Base-by-base conservation (phyloP, 2,113 vertebrate species). In the Gymnarchus niloticus region DNA sequence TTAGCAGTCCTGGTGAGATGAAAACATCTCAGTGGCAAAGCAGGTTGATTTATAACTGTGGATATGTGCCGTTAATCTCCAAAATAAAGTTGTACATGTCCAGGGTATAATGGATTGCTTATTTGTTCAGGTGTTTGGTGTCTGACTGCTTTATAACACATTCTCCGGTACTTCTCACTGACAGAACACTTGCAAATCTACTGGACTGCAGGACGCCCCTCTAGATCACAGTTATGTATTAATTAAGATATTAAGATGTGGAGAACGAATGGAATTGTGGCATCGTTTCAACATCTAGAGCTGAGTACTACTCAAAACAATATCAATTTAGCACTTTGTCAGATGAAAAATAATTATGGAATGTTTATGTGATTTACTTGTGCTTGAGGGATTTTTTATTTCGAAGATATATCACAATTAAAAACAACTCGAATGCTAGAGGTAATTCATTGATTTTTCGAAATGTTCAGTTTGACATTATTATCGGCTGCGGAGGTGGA, bases 31-130 rank as follows among this genome's bases (percentile, higher is more conserved):
- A 25, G 17, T 80, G 52, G 48, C 3, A 37, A 59, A 19, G 37
- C 21, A 3, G 52, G 33, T 56, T 56, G 52, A 57, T 57, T 78
- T 85, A 41, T 56, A 28, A 57, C 3, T 2, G 17, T 52, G 41
- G 84, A 56, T 56, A 54, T 46, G 52, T 28, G 52, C 54, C 52
- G 57, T 85, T 80, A 78, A 78, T 80, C 65, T 78, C 33, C 51
- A 80, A 19, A 51, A 78, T 80, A 44, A 77, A 85, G 61, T 33
- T 69, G 6, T 84, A n/a, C n/a, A n/a, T 12, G 23, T 80, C 65
- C 54, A 21, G 7, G 56, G 19, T 21, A 54, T 59, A 51, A 84
- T 28, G 17, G 57, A 59, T 57, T 61, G 33, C 33, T 61, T 84
- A 54, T 21, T 9, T 46, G 54, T 83, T 83, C 28, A 56, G 17